Evolutionary conservation across 2,888 invertebrate genomes (phyloP), one percentile per base, ranked within the genome.

Genomic region (Melanostoma scalare): DNA sequence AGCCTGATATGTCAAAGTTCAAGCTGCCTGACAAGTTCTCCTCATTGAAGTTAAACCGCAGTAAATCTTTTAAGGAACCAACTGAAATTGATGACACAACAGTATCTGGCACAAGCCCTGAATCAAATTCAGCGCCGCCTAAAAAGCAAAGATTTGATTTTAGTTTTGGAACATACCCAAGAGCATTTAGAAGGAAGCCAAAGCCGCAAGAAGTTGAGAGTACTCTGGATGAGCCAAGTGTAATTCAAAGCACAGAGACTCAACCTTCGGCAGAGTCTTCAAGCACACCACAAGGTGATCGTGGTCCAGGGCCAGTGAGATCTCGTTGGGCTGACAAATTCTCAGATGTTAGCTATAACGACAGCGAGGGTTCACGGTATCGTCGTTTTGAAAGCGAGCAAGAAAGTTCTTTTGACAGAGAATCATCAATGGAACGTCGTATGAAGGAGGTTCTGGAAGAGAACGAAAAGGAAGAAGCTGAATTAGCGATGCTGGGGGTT

Each of bases 81-180:
- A 68, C 85, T 3, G 86, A 86, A 44, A 75, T 86, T 0, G 85
- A 85, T 3, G 79, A 86, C 53, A 72, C 88, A 71, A 82, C 87
- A 2, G 86, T 79, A 46, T 84, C 84, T 9, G 84, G 78, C 10
- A 84, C 86, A 58, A 86, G 87, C n/a, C 93, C 93, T 52, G 92
- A 93, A 86, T 92, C 93, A 4, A 91, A 91, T 38, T 90, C 89
- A 40, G 91, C 92, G 40, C 91, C 90, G 33, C 92, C 93, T 52
- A 92, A 92, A 56, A 93, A 93, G 87, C 93, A 93, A 86, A 92
- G 93, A 85, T 95, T 96, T 88, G 94, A 94, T 63, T 94, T 94
- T 88, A 95, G 95, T 90, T 94, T 95, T 85, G 94, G 94, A 86
- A 96, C 96, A 0, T 96, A 95, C 89, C 96, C 96, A 0, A 93